Base-by-base conservation (phyloP, 2,113 vertebrate genomes). In the Hipposideros armiger region DNA sequence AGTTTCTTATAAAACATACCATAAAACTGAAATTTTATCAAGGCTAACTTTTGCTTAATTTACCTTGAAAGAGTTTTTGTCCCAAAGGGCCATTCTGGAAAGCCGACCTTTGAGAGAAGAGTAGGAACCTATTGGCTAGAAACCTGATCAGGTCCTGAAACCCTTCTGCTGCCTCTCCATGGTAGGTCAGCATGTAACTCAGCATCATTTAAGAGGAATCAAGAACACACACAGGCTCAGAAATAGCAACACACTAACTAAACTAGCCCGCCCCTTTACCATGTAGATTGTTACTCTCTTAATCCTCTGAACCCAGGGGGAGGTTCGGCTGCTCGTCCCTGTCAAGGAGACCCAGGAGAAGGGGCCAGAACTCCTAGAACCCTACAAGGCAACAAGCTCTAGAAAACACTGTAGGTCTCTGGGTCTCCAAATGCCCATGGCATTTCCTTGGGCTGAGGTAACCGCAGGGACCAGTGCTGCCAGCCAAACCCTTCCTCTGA, bases 251-350 rank as follows among this genome's bases (percentile, higher is more conserved):
- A 52, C n/a, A 19, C 73, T 86, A 17, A 24, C 5, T 10, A 26
- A 47, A 30, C 4, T 1, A 20, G 20, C 54, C 26, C 58, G 30
- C 10, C 45, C 36, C 45, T 54, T 58, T 1, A 36, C 32, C 2
- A 2, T 0, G 3, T 10, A 11, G 8, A 4, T 1, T 50, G 72
- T 2, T 19, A 20, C 15, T 15, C 1, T 56, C 24, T 50, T 5
- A 16, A 0, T 30, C 54, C 60, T 26, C 66, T 45, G 76, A 85
- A 1, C 15, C 42, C 1, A 0, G 19, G 11, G 14, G 50, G 22
- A 36, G n/a, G 22, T 5, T 24, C 30, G 60, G 30, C 14, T 13
- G 30, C 11, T 22, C 11, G 11, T 64, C 60, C 56, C 6, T 13
- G 64, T 62, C 30, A 30, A 52, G 69, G 13, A 76, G 58, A 52